Evolutionary conservation across 2,888 invertebrate species (phyloP).

Genomic region (Dione vanillae): DNA sequence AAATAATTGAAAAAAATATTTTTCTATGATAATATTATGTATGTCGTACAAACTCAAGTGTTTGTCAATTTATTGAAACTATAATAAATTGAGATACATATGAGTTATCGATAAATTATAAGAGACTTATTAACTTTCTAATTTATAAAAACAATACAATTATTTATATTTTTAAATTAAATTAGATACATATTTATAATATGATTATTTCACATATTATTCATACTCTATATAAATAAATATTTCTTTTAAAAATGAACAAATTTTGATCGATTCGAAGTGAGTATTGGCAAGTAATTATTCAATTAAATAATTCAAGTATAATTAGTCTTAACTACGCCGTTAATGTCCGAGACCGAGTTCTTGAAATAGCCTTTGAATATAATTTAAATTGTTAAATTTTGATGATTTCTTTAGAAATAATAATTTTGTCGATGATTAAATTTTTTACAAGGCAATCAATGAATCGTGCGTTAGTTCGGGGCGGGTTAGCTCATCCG

Average conservation of each 20-base stretch:
- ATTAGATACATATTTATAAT: too few species aligned
- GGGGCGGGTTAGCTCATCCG: constrained; percentile 82
- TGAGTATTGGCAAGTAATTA: constrained; percentile 7
- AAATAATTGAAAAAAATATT: too few species aligned
- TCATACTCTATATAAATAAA: constrained; percentile 7
- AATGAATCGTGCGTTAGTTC: constrained; percentile 78
- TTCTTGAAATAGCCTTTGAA: constrained; percentile 14
- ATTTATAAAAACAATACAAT: too few species aligned
- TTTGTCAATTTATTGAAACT: too few species aligned
- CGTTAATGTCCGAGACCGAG: constrained; percentile 20
- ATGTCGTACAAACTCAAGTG: too few species aligned
- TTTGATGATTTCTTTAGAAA: constrained; percentile 42
- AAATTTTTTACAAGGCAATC: constrained; percentile 80
- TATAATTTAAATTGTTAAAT: constrained; percentile 28
- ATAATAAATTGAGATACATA: too few species aligned
- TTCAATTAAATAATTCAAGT: constrained; percentile 14
- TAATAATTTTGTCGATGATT: constrained; percentile 72
- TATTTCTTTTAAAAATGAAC: neutral
- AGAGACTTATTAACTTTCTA: too few species aligned
- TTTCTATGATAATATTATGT: too few species aligned
- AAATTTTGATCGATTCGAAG: neutral
- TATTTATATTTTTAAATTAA: too few species aligned
- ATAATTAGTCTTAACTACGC: constrained; percentile 20
- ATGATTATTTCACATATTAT: too few species aligned
- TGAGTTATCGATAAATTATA: too few species aligned